Base-by-base conservation (phyloP, 2,797 vertebrate genomes). In the Spinibarbus caldwelli region DNA sequence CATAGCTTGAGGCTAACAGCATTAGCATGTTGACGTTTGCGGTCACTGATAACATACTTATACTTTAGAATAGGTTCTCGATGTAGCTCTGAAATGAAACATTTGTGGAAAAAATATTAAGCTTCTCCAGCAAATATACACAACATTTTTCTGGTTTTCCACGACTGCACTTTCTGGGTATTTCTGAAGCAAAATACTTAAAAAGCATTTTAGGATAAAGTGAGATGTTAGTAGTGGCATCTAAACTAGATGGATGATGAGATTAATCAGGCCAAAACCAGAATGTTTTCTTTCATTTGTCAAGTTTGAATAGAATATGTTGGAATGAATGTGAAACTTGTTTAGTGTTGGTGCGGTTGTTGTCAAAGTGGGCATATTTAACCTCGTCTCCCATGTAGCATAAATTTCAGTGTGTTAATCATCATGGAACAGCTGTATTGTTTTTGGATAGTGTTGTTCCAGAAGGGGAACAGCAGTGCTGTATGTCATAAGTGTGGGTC, bases 331-430 rank as follows among this genome's bases (percentile, higher is more conserved):
- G 72, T 26, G 15, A 73, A 29, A 68, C 80, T 57, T 49, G 67
- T 57, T 78, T 84, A 68, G 85, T 47, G 36, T 73, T 82, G 29
- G 29, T 70, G 23, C 47, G 78, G 75, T 83, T 71, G 70, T 78
- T 81, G 80, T 87, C 38, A 29, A 71, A 81, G 83, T 85, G 52
- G 68, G 76, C 64, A 83, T 78, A 83, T 78, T 88, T 73, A 84
- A 72, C 59, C 54, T 78, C 0, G 75, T 85, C 84, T 87, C 41
- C n/a, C 19, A 78, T 72, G 82, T 45, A 73, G 31, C 29, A 23
- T 78, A 78, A 57, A 71, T 72, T 81, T 82, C 67, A 71, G 34
- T 21, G 47, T 83, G 80, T 85, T 82, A 79, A 87, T 78, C 68
- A 80, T 85, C 36, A 68, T 83, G 47, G 59, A 78, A 66, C 29